phyloP scores from a whole-genome alignment of 2,113 vertebrate species.

The Elanoides forficatus region DNA sequence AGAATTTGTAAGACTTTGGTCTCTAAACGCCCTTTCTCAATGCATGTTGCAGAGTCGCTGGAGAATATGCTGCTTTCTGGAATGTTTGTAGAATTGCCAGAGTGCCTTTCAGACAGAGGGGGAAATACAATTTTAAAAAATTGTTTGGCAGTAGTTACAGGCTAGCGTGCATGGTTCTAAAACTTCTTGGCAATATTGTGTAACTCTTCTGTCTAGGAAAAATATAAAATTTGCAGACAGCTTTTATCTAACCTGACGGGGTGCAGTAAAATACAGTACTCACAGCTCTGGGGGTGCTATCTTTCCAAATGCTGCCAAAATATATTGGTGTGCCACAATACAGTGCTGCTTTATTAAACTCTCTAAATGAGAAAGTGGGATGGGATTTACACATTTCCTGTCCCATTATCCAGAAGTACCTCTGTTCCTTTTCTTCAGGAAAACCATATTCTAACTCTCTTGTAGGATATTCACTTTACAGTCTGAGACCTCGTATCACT shows the following conservation, averaged over 20 bases:
- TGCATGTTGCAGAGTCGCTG: not conserved
- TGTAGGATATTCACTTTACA: not conserved
- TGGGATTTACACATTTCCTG: conserved; percentile 27
- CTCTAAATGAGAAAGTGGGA: not conserved
- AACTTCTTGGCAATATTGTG: conserved; percentile 14
- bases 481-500: not conserved
- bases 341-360: conserved; percentile 38
- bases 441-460: not conserved
- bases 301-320: conserved; percentile 36
- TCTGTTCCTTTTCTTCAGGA: not conserved
- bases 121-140: not conserved
- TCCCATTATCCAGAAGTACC: not conserved
- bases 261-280: not conserved
- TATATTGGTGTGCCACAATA: not conserved
- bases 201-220: conserved; percentile 35
- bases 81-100: conserved; percentile 1
- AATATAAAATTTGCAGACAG: conserved; percentile 45
- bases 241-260: conserved; percentile 36
- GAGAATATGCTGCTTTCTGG: not conserved
- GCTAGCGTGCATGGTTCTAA: not conserved
- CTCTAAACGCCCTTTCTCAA: not conserved
- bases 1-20: not conserved
- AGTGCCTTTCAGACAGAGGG: not conserved
- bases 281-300: conserved; percentile 32
- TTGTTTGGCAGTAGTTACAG: not conserved